A percentile compares a stretch with the other conserved stretches of the same genome.
phyloP scores from a whole-genome alignment of 2,113 vertebrate species.

The Pycnonotus jocosus region DNA sequence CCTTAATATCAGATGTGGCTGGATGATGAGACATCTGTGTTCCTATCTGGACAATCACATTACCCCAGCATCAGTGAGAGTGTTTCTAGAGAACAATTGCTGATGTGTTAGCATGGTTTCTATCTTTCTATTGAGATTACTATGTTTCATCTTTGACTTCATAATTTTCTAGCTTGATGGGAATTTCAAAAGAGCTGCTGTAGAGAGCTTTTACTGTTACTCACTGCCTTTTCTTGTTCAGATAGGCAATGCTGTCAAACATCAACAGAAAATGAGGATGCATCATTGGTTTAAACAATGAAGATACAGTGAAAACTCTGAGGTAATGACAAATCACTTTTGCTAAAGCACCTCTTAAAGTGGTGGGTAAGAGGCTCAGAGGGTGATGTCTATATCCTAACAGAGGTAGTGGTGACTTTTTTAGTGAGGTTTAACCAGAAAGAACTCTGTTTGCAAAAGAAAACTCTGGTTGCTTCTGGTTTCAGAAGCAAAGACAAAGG shows the following conservation, averaged over 20 bases:
- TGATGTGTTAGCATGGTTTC: not conserved
- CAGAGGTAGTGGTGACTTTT: not conserved
- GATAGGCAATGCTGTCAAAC: not conserved
- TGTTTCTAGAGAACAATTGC: not conserved
- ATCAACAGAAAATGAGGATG: not conserved
- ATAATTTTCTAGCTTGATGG: not conserved
- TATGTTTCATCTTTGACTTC: not conserved
- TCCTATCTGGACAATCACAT: slow-evolving; percentile 4
- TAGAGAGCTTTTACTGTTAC: not conserved
- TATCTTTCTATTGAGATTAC: not conserved
- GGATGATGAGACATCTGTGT: slow-evolving; percentile 22
- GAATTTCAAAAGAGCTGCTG: not conserved
- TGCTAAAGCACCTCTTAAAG: not conserved
- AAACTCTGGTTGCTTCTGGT: too few species aligned
- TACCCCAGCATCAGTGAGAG: not conserved
- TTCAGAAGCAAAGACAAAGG: not conserved
- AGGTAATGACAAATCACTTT: not conserved
- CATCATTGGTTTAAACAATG: not conserved
- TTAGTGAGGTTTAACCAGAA: not conserved
- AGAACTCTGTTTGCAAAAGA: not conserved
- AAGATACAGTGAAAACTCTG: not conserved
- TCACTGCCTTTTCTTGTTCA: not conserved
- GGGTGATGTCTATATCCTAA: not conserved
- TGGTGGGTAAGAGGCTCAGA: not conserved
- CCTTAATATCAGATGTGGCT: not conserved